Evolutionary conservation across 2,113 vertebrate genomes (phyloP), one percentile per base, ranked within the genome.

Genomic region (Nothocercus julius): DNA sequence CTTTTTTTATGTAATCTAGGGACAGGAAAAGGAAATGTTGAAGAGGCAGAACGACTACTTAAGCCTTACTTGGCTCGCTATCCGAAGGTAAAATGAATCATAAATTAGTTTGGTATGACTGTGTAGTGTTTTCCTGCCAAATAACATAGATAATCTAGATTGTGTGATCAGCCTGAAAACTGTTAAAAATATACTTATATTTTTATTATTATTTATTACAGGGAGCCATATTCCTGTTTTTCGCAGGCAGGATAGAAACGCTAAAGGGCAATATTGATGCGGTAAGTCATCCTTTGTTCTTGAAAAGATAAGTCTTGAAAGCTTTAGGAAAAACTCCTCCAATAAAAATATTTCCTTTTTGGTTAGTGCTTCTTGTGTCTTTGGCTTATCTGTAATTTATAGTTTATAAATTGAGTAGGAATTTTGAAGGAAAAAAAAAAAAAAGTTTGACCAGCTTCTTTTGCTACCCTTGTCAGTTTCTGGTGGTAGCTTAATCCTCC

Each of bases 201-300:
- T 96, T 95, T 95, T 91, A 82, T 87, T 96, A 88, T 93, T 93
- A 92, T 70, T 97, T 88, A 96, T 96, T 96, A 84, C 96, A 99
- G 99, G 99, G 99, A 27, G 99, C 99, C 94, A 99, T 99, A 97
- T 99, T 99, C 98, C 98, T 99, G 96, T 99, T 99, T 97, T 99
- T 99, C 72, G 99, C 99, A 59, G 99, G 99, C 82, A 98, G 99
- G 97, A 99, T 99, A 95, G 99, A 99, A 97, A 99, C 98, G 88
- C 99, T 99, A 76, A 99, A 99, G 98, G 99, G 99, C 97, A 99
- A 99, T 93, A 96, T 99, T 92, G 99, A 99, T 85, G 96, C 93
- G 89, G 99, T 99, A 97, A 99, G 99, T 97, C 92, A 81, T 36
- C 13, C 22, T 85, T 94, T 59, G 40, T 13, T 92, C 66, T 84